Evolutionary conservation across 64 coral and sea anemone species (phyloP).

Genomic region (Montipora cactus): DNA sequence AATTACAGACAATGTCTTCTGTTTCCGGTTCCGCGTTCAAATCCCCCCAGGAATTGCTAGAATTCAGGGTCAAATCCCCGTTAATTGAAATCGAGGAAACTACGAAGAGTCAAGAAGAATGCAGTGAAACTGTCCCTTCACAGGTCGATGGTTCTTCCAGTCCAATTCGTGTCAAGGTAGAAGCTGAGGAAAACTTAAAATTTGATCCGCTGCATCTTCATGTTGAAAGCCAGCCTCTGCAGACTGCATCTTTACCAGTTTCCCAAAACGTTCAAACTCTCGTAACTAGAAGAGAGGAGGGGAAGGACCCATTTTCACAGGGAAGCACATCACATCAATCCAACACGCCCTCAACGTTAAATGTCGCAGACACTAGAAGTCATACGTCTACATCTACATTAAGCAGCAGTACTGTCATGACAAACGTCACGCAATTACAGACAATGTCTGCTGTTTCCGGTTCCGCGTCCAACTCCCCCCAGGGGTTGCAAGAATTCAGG

Average conservation of each 20-base stretch:
- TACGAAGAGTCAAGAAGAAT: not conserved
- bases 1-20: constrained; percentile 38
- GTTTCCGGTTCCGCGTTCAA: not conserved
- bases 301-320: not conserved
- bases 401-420: constrained; percentile 21
- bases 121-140: constrained; percentile 39
- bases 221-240: constrained; percentile 9
- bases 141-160: constrained; percentile 33
- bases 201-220: constrained; percentile 13
- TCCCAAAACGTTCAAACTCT: not conserved
- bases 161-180: constrained; percentile 44
- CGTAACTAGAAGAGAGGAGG: not conserved
- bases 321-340: not conserved
- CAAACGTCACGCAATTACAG: constrained; percentile 40
- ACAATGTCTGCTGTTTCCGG: not conserved
- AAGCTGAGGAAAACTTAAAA: constrained; percentile 49
- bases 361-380: constrained; percentile 51
- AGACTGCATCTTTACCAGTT: constrained; percentile 16
- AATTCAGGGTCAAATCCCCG: not conserved
- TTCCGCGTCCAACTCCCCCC: not conserved
- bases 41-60: not conserved
- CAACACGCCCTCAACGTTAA: constrained; percentile 31
- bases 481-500: not conserved
- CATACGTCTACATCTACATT: constrained; percentile 1
- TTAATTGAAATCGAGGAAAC: constrained; percentile 1